Evolutionary conservation across 1,140 invertebrate species (phyloP).

Genomic region (Tenebrio molitor): DNA sequence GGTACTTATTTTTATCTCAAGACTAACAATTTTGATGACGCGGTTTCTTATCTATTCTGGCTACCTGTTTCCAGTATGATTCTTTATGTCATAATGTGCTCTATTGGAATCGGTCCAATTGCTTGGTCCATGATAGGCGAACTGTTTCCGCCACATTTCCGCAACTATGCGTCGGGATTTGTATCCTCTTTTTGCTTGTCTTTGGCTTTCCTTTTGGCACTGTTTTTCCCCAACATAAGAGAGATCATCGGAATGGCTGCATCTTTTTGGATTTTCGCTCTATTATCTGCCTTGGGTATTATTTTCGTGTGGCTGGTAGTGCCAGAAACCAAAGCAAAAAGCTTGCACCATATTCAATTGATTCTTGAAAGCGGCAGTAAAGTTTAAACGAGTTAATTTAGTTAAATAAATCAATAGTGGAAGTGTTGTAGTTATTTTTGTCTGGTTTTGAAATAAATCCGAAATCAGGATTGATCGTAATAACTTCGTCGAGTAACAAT

Average conservation of each 20-base stretch:
- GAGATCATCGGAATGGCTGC: conserved; percentile 74
- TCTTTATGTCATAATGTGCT: conserved; percentile 54
- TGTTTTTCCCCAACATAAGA: conserved; percentile 75
- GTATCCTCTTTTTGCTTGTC: conserved; percentile 83
- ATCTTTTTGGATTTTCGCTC: conserved; percentile 77
- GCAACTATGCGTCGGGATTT: conserved; percentile 79
- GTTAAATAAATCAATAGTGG: too few relatives aligned
- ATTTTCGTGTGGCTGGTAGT: conserved; percentile 73
- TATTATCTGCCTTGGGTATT: conserved; percentile 72
- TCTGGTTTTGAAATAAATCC: too few relatives aligned
- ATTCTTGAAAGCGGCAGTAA: too few relatives aligned
- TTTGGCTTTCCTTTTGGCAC: conserved; percentile 83
- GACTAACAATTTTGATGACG: conserved; percentile 46
- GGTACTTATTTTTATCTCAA: conserved; percentile 60
- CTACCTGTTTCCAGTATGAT: conserved; percentile 59
- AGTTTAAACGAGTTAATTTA: too few relatives aligned
- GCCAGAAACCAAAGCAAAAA: conserved; percentile 83
- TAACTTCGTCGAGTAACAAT: too few relatives aligned
- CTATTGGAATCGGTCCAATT: conserved; percentile 80
- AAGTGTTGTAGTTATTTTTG: too few relatives aligned
- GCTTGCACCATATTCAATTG: conserved; percentile 77
- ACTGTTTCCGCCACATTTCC: conserved; percentile 82
- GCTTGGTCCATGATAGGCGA: conserved; percentile 89
- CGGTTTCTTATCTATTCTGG: conserved; percentile 53
- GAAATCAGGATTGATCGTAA: too few relatives aligned